Evolutionary conservation across 2,113 vertebrate genomes (phyloP).

Genomic region (Coptodon rendalli): DNA sequence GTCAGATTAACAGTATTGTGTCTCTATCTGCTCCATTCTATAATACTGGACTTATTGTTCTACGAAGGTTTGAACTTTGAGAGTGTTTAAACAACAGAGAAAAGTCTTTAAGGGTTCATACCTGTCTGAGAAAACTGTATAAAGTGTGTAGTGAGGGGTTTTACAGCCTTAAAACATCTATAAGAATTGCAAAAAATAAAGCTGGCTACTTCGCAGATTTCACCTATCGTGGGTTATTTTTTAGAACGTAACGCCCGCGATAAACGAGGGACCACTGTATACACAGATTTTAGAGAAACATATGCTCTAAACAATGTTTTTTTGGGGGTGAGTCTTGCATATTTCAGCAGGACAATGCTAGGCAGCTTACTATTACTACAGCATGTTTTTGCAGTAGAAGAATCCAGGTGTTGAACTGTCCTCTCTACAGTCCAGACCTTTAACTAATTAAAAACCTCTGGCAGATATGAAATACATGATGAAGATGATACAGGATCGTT

Average conservation of each 20-base stretch:
- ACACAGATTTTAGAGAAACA: neutral
- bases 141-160: neutral
- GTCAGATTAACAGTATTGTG: no score
- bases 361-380: neutral
- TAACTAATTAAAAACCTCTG: neutral
- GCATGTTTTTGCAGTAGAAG: neutral
- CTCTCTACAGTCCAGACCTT: neutral
- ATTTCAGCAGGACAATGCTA: neutral
- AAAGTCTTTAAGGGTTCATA: neutral
- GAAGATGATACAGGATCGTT: neutral
- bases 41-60: neutral
- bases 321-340: neutral
- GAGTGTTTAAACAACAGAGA: neutral
- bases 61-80: neutral
- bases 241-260: fast-evolving
- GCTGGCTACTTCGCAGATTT: neutral
- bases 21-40: no score
- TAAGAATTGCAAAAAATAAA: neutral
- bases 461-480: neutral
- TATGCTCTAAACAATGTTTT: neutral
- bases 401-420: neutral
- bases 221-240: neutral
- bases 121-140: neutral
- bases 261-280: neutral
- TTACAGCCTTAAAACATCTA: neutral